phyloP scores from a whole-genome alignment of 2,113 vertebrate species.

The Notiomystis cincta region DNA sequence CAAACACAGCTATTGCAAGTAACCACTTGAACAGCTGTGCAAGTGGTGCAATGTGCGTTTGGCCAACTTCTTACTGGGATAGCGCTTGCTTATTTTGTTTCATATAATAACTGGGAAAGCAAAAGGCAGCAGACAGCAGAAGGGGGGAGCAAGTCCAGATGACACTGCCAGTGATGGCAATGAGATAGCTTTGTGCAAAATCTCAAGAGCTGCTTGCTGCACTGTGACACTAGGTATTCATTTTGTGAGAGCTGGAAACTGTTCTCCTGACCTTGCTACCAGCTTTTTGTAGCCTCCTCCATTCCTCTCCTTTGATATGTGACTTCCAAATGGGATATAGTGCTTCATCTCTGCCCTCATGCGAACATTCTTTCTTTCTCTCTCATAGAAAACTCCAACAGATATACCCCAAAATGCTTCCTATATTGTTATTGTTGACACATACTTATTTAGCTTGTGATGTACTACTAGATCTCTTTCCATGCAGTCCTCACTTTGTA shows the following conservation, averaged over 20 bases:
- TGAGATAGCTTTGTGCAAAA: not conserved
- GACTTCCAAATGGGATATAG: not conserved
- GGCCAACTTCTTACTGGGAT: not conserved
- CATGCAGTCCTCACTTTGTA: not conserved
- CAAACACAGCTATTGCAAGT: not conserved
- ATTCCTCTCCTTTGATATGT: not conserved
- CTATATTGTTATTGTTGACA: not conserved
- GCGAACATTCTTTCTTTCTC: not conserved
- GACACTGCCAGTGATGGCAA: not conserved
- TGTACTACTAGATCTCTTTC: not conserved
- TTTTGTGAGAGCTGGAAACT: not conserved
- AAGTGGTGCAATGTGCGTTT: not conserved
- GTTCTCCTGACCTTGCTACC: not conserved
- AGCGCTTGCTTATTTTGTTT: not conserved
- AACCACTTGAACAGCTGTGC: not conserved
- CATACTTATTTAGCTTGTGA: not conserved
- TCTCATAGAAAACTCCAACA: not conserved
- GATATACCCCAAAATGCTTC: not conserved
- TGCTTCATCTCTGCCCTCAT: not conserved
- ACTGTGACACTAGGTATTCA: fast-evolving
- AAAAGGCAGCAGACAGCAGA: not conserved
- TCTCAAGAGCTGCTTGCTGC: not conserved
- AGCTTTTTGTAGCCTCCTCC: not conserved
- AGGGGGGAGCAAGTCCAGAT: not conserved
- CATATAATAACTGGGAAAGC: not conserved